Percentiles rank a stretch among this genome's conserved stretches.
These are phyloP conservation scores for Theretra japonica DNA, from an alignment of 2,888 invertebrate genomes.

Conservation along the genomic window DNA sequence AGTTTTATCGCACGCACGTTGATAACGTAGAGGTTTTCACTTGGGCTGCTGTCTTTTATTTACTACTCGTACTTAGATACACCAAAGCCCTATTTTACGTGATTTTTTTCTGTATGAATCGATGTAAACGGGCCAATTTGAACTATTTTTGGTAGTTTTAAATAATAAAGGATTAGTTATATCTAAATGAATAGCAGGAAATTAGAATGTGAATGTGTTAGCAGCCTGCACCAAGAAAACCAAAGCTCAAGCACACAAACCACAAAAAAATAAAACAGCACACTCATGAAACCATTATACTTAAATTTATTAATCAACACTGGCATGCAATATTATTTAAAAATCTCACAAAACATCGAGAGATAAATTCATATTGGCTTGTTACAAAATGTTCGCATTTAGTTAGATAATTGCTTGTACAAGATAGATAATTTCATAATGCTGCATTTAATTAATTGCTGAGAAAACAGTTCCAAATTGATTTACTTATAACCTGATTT, in stretches of 20 bases:
- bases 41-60: not conserved
- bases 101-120: too few relatives aligned
- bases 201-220: too few relatives aligned
- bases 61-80: too few relatives aligned
- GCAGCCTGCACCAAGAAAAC: not conserved
- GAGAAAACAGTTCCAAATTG: slow-evolving; percentile 83
- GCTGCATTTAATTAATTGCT: slow-evolving; percentile 68
- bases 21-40: not conserved
- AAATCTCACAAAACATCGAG: slow-evolving; percentile 76
- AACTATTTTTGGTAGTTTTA: too few relatives aligned
- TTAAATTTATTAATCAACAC: slow-evolving; percentile 83
- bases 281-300: slow-evolving; percentile 75
- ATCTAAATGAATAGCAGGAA: not conserved
- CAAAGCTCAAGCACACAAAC: slow-evolving; percentile 36
- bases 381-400: slow-evolving; percentile 72
- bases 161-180: not conserved
- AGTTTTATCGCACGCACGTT: slow-evolving; percentile 8
- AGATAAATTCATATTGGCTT: slow-evolving; percentile 78
- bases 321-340: slow-evolving; percentile 78
- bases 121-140: too few relatives aligned
- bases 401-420: slow-evolving; percentile 56
- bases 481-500: slow-evolving; percentile 82
- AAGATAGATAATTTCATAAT: slow-evolving; percentile 78
- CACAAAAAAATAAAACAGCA: slow-evolving; percentile 71
- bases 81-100: too few relatives aligned